A percentile compares a stretch with the other conserved stretches of the same genome.
Evolutionary conservation across 2,888 invertebrate genomes (phyloP).

Genomic region (Drosophila neotestacea): DNA sequence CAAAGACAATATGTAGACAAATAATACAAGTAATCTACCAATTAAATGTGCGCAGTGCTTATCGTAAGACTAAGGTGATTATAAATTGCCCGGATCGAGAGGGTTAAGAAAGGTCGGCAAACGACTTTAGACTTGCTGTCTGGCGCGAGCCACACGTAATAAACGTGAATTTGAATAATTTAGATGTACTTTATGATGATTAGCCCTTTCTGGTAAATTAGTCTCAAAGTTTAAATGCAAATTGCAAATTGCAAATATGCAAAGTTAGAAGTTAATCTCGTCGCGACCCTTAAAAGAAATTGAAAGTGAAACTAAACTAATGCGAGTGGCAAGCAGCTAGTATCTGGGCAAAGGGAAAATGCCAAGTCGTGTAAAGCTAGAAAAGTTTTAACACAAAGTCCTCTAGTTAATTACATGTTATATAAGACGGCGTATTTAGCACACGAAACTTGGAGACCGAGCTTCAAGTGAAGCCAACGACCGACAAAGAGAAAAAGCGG

Average conservation of each 20-base stretch:
- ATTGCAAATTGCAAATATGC: slow-evolving; percentile 4
- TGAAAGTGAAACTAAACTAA: slow-evolving; percentile 47
- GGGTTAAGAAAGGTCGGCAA: slow-evolving; percentile 14
- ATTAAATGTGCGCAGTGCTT: slow-evolving; percentile 44
- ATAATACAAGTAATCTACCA: slow-evolving; percentile 47
- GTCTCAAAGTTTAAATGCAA: slow-evolving; percentile 14
- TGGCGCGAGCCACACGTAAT: neutral
- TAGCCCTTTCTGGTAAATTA: slow-evolving; percentile 2
- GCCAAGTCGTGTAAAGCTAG: slow-evolving; percentile 50
- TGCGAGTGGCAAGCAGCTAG: slow-evolving; percentile 2
- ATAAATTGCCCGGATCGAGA: slow-evolving; percentile 38
- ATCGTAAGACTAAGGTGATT: slow-evolving; percentile 30
- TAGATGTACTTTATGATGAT: neutral
- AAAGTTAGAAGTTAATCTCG: neutral
- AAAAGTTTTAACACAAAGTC: slow-evolving; percentile 31
- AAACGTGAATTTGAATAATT: neutral
- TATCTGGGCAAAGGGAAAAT: slow-evolving; percentile 25
- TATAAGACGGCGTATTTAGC: slow-evolving; percentile 68
- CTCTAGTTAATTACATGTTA: slow-evolving; percentile 72
- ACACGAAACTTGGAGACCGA: slow-evolving; percentile 50
- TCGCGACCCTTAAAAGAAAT: slow-evolving; percentile 38
- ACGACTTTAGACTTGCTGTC: slow-evolving; percentile 5
- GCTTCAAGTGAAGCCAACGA: slow-evolving; percentile 53
- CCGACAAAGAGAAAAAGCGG: slow-evolving; percentile 42
- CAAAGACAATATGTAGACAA: slow-evolving; percentile 45